Evolutionary conservation across 2,888 invertebrate genomes (phyloP), one percentile per base, ranked within the genome.

Genomic region (Limnephilus marmoratus): DNA sequence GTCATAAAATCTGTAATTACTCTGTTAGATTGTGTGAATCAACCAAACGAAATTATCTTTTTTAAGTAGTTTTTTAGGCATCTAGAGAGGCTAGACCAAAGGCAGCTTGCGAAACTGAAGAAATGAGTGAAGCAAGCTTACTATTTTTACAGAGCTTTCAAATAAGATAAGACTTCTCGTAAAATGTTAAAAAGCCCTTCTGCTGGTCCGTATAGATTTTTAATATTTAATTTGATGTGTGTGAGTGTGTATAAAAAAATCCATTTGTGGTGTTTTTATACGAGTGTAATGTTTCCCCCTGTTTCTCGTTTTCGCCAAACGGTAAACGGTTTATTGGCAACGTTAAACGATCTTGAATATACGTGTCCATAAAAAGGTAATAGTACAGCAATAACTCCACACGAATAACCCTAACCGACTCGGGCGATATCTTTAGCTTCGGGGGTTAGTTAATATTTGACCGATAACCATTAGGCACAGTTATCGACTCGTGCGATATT

Each of bases 341-440:
- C 88, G 80, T 89, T 89, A 81, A 89, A 89, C 80, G 80, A 34
- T 89, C 88, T 80, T 41, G 88, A 89, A 80, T 80, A 80, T 89
- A 89, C 31, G 88, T 41, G 34, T 87, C 37, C 80, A 89, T 86
- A 86, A 86, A 87, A 89, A 89, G 18, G 68, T 68, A 89, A 89
- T 80, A 80, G 88, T 41, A 80, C 18, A 81, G 88, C 45, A 81
- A 89, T 80, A 86, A 86, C 45, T 86, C 86, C n/a, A 41, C 49
- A 45, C 86, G 86, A 31, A 45, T 86, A 86, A 86, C 24, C 45
- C 45, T 41, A 86, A 45, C 45, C 85, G 53, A 86, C 86, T 86
- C 45, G 9, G 18, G 82, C 82, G 34, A 82, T 82, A 82, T 37
- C 85, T 41, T 85, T 18, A 41, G 85, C 85, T 85, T 85, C n/a